Percentiles rank a stretch among this genome's conserved stretches.
phyloP scores from a whole-genome alignment of 1,140 invertebrate species.

The Zaprionus inermis region DNA sequence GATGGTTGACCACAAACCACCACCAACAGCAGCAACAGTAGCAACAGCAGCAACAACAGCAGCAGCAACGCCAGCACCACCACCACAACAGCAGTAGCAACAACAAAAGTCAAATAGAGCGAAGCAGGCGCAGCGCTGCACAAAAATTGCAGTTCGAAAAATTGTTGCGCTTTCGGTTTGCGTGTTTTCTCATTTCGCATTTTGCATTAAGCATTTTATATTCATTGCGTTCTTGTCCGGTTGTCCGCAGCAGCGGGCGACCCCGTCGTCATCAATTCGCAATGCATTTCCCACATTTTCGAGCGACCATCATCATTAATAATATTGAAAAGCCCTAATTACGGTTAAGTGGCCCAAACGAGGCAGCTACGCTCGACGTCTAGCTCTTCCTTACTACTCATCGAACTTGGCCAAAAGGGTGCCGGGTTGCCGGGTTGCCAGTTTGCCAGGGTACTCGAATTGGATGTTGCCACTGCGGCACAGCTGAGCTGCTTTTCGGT shows the following conservation, averaged over 20 bases:
- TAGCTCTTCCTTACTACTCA: constrained; percentile 3
- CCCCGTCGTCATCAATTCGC: constrained; percentile 74
- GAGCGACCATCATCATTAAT: constrained; percentile 80
- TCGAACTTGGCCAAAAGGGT: constrained; percentile 64
- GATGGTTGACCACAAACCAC: constrained; percentile 60
- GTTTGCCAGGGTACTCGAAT: no score
- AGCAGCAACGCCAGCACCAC: neutral
- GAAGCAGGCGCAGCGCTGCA: constrained; percentile 46
- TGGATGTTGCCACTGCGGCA: no score
- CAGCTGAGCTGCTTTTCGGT: no score
- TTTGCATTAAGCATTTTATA: constrained; percentile 68
- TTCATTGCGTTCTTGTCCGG: constrained; percentile 33
- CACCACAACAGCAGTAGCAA: constrained; percentile 24
- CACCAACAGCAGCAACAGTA: constrained; percentile 36
- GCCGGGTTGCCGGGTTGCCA: no score
- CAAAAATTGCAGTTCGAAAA: constrained; percentile 78
- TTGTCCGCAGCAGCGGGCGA: no score
- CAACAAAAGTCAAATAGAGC: constrained; percentile 78
- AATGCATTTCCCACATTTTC: constrained; percentile 79
- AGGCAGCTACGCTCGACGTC: constrained; percentile 4
- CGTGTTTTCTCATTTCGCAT: constrained; percentile 69
- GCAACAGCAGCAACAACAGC: constrained; percentile 26
- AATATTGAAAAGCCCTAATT: constrained; percentile 83
- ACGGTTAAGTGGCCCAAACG: constrained; percentile 80
- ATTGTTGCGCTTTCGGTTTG: constrained; percentile 80